A percentile compares a stretch with the other conserved stretches of the same genome.
These are phyloP conservation scores for Troilus luridus DNA, from an alignment of 2,888 invertebrate genomes.

Conservation along the genomic window DNA sequence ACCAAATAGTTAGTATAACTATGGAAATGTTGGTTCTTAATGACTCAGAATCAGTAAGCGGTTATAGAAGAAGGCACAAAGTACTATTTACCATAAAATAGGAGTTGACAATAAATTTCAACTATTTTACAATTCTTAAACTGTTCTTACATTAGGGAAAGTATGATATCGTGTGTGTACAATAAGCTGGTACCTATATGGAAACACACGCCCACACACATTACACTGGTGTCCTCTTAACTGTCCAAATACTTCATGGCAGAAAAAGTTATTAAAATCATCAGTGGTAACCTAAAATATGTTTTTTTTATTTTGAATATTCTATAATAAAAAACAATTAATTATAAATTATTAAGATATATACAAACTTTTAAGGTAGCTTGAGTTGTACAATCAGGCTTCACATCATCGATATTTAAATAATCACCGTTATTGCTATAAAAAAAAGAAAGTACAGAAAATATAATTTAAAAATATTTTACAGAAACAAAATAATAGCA, in stretches of 20 bases:
- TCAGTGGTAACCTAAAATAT: constrained; percentile 77
- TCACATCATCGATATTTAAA: constrained; percentile 44
- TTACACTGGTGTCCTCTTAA: constrained; percentile 82
- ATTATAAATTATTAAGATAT: neutral
- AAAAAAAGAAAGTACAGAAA: constrained; percentile 4
- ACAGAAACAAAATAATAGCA: constrained; percentile 32
- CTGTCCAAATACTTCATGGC: constrained; percentile 88
- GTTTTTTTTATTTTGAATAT: neutral
- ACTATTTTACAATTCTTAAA: neutral
- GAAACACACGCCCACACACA: constrained; percentile 89
- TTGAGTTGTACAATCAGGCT: constrained; percentile 37
- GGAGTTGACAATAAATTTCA: neutral
- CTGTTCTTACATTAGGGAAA: constrained; percentile 61
- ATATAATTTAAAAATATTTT: neutral
- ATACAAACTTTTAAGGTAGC: constrained; percentile 55
- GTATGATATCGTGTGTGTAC: constrained; percentile 89
- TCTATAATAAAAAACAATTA: neutral
- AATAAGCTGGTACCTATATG: constrained; percentile 88
- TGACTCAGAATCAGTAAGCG: too few species aligned
- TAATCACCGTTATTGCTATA: constrained; percentile 46
- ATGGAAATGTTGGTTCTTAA: too few species aligned
- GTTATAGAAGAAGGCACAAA: too few species aligned
- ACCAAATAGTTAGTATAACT: too few species aligned
- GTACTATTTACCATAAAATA: neutral
- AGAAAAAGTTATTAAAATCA: constrained; percentile 86